phyloP scores from a whole-genome alignment of 2,113 vertebrate genomes.

The Nerophis ophidion region DNA sequence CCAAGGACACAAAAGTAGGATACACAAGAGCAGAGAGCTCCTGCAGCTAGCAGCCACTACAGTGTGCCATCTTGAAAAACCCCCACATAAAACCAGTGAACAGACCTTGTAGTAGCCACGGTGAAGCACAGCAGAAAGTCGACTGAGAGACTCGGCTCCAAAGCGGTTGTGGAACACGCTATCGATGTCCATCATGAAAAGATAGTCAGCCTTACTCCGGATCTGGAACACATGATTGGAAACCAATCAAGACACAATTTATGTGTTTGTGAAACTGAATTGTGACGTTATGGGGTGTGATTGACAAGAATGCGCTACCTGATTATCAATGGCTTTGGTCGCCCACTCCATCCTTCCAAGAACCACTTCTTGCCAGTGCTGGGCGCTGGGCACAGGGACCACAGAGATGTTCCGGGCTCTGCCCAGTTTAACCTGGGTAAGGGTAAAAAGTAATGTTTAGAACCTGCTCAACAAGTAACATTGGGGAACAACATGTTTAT shows the following conservation, averaged over 20 bases:
- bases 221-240: conserved; percentile 25
- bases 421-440: conserved; percentile 15
- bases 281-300: neutral
- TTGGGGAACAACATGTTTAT: no score
- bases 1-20: no score
- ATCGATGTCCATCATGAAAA: conserved; percentile 47
- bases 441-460: neutral
- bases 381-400: conserved; percentile 23
- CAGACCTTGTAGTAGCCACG: conserved; percentile 34
- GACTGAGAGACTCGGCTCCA: conserved; percentile 35
- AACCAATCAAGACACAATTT: neutral
- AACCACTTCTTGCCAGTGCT: conserved; percentile 38
- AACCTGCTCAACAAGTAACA: neutral
- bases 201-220: conserved; percentile 31
- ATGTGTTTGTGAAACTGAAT: neutral
- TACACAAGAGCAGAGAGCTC: no score
- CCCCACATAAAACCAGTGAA: conserved; percentile 5
- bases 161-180: conserved; percentile 32
- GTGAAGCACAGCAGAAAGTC: conserved; percentile 39
- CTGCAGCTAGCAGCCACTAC: no score
- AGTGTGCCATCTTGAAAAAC: neutral
- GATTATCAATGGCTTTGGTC: conserved; percentile 31
- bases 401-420: conserved; percentile 12
- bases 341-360: conserved; percentile 41
- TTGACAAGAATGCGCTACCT: conserved; percentile 9